Conservation (phyloP, 2,888 invertebrate genomes). For the Chrysodeixis includens region DNA sequence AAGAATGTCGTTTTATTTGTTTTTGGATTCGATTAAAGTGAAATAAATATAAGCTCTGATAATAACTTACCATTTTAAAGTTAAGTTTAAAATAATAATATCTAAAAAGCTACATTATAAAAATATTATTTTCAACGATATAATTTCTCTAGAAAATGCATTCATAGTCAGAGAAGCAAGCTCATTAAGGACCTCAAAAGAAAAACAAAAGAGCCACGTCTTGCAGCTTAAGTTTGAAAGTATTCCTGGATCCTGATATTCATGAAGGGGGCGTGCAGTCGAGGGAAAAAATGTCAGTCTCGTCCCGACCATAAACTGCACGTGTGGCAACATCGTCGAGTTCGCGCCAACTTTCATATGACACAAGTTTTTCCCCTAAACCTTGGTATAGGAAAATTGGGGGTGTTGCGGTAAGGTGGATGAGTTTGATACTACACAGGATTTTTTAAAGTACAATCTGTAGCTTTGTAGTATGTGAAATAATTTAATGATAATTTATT, state of each 20-base stretch:
- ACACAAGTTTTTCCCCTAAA: conserved; percentile 76
- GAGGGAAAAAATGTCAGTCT: conserved; percentile 71
- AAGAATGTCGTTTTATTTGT: no score
- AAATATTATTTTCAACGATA: no score
- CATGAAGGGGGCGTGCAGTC: conserved; percentile 59
- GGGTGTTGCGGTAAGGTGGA: conserved; percentile 43
- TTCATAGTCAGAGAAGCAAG: background rate
- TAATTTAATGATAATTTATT: no score
- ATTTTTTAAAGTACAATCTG: background rate
- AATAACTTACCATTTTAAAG: no score
- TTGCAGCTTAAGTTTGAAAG: conserved; percentile 48
- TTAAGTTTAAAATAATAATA: no score
- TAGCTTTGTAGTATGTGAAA: no score
- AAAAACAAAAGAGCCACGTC: conserved; percentile 39
- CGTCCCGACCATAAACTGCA: conserved; percentile 78
- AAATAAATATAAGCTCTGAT: no score
- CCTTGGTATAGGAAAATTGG: conserved; percentile 50
- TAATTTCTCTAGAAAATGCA: background rate
- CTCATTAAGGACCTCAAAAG: conserved; percentile 30
- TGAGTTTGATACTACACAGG: conserved; percentile 44
- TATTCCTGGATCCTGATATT: conserved; percentile 60
- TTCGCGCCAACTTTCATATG: conserved; percentile 79
- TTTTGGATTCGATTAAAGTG: no score
- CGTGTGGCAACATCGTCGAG: conserved; percentile 74
- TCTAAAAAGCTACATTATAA: no score